Evolutionary conservation across 2,797 vertebrate genomes (phyloP), one percentile per base, ranked within the genome.

Genomic region (Pangasius larnaudii): DNA sequence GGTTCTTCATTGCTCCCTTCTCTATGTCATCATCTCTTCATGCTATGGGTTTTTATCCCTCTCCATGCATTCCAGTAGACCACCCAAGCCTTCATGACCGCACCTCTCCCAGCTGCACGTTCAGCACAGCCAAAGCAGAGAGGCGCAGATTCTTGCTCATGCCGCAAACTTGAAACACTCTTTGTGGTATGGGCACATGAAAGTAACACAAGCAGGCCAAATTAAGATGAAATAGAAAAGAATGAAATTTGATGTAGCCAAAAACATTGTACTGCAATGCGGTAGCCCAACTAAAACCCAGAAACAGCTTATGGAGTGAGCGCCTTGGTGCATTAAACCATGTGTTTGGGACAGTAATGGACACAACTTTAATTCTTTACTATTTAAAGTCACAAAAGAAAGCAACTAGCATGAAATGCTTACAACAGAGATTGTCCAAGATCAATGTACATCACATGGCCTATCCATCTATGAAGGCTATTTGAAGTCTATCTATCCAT

Each of bases 41-140:
- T 90, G 72, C 67, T 61, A 72, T 86, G 86, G 59, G 69, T 53
- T 89, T 46, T 87, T 56, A 90, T 86, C 33, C 88, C n/a, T 69
- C 22, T 89, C 88, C 91, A 86, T 90, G 90, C 88, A 90, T 89
- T 91, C 36, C 75, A 6, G 27, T 90, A 89, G 96, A 93, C 96
- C 96, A 96, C 96, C 95, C 95, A 95, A 83, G 71, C 88, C 87
- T 93, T 91, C 90, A 89, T 91, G 91, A 95, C 95, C 95, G 87
- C 93, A 94, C 92, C 90, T 94, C 93, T 93, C 91, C 93, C 91
- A 93, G 92, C 93, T 94, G 93, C 89, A 91, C 85, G 87, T 92
- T 77, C 89, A 90, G 93, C 88, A 93, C 92, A 91, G 91, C 94
- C 93, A 91, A 83, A 85, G 91, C 90, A 93, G 75, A 85, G 81